A percentile compares a stretch with the other conserved stretches of the same genome.
Evolutionary conservation across 2,113 vertebrate species (phyloP).

Genomic region (rat (Rattus norvegicus)): DNA sequence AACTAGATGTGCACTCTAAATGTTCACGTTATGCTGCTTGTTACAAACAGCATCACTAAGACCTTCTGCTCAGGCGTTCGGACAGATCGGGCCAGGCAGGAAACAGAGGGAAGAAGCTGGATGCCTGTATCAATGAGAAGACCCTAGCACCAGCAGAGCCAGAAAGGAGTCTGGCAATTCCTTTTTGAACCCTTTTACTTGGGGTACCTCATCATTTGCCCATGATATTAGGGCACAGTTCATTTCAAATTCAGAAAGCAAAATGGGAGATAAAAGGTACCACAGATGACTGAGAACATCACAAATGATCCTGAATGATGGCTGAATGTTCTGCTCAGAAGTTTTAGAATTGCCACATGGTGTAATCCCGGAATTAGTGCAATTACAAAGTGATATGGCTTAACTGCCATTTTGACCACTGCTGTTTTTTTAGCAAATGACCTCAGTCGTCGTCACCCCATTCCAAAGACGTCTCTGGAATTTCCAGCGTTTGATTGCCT

Average conservation of each 20-base stretch:
- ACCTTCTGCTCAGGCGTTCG: conserved; percentile 31
- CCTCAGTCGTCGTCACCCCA: conserved; percentile 47
- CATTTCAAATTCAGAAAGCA: conserved; percentile 74
- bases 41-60: conserved; percentile 65
- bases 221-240: conserved; percentile 59
- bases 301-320: conserved; percentile 65
- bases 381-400: conserved; percentile 70
- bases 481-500: background rate
- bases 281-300: conserved; percentile 61
- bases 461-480: conserved; percentile 5
- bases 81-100: conserved; percentile 57
- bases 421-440: conserved; percentile 57
- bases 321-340: conserved; percentile 72
- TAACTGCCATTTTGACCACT: conserved; percentile 63
- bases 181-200: conserved; percentile 71
- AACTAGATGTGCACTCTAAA: conserved; percentile 72
- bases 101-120: conserved; percentile 1
- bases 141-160: background rate
- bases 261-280: conserved; percentile 71
- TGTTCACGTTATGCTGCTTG: conserved; percentile 72
- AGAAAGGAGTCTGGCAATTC: conserved; percentile 51
- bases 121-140: conserved; percentile 56
- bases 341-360: conserved; percentile 66
- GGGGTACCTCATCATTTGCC: conserved; percentile 59
- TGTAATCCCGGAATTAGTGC: conserved; percentile 45